Evolutionary conservation across 2,113 vertebrate genomes (phyloP).

Genomic region (Archilochus colubris): DNA sequence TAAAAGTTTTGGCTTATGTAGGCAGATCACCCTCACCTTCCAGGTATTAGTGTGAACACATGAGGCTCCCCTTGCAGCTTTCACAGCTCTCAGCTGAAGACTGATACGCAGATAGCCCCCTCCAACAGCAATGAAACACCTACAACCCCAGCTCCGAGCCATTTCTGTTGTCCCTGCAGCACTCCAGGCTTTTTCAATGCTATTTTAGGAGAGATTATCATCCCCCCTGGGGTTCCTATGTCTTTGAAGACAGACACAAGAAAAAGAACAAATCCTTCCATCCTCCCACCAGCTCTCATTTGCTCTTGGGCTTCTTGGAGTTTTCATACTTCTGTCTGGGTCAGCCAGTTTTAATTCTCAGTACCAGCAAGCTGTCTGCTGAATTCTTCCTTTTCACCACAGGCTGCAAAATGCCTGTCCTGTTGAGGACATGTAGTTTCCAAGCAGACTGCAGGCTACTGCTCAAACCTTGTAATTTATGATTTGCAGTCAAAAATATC

Average conservation of each 20-base stretch:
- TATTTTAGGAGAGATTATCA: background rate
- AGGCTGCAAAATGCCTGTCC: background rate
- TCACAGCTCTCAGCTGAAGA: background rate
- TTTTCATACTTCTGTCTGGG: background rate
- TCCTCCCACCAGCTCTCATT: background rate
- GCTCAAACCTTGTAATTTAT: background rate
- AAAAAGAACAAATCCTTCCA: background rate
- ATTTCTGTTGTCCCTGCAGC: background rate
- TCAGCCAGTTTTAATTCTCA: background rate
- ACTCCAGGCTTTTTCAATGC: background rate
- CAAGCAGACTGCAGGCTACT: background rate
- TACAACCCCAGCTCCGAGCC: background rate
- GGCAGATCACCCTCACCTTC: background rate
- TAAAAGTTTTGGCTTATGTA: background rate
- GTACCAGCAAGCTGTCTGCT: background rate
- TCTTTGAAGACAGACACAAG: conserved; percentile 16
- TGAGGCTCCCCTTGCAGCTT: background rate
- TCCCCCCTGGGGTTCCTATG: background rate
- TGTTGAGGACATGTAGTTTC: background rate
- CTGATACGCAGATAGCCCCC: background rate
- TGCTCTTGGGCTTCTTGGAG: background rate
- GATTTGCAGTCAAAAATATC: background rate
- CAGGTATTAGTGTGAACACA: background rate
- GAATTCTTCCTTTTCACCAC: background rate
- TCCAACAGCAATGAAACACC: background rate